Conservation (phyloP, 2,113 vertebrate species). For the Semnornis frantzii region DNA sequence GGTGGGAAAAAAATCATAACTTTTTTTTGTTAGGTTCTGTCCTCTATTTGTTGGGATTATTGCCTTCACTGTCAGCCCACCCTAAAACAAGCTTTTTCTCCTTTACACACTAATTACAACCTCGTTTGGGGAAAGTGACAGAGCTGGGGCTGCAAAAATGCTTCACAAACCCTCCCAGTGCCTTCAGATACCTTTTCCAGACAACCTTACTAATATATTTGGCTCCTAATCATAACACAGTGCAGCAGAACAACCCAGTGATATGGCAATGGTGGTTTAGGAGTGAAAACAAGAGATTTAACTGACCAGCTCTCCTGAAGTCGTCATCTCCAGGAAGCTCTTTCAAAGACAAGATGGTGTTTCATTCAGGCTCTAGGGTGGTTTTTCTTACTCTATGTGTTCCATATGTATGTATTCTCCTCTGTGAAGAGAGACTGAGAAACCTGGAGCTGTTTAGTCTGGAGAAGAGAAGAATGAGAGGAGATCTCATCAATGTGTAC, state of each 20-base stretch:
- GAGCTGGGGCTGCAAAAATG: background rate
- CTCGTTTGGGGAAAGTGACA: background rate
- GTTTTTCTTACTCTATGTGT: background rate
- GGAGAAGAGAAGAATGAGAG: too few species aligned
- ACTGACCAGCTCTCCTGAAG: conserved; percentile 45
- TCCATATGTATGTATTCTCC: background rate
- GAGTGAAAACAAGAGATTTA: conserved; percentile 50
- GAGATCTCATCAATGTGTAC: too few species aligned
- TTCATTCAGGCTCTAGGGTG: background rate
- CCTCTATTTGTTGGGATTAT: conserved; percentile 59
- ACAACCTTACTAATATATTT: background rate
- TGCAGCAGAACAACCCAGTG: background rate
- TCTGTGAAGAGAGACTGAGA: too few species aligned
- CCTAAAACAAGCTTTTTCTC: background rate
- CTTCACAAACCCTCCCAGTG: background rate
- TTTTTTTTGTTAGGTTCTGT: conserved; percentile 57
- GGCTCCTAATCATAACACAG: background rate
- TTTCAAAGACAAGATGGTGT: background rate
- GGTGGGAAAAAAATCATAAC: conserved; percentile 53
- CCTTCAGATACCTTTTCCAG: background rate
- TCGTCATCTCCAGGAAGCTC: background rate
- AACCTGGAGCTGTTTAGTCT: too few species aligned
- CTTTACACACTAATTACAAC: conserved; percentile 24
- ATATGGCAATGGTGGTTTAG: background rate
- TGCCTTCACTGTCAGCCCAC: conserved; percentile 20